These are phyloP conservation scores for Unio delphinus DNA, from an alignment of 2,888 invertebrate species.

Conservation along the genomic window DNA sequence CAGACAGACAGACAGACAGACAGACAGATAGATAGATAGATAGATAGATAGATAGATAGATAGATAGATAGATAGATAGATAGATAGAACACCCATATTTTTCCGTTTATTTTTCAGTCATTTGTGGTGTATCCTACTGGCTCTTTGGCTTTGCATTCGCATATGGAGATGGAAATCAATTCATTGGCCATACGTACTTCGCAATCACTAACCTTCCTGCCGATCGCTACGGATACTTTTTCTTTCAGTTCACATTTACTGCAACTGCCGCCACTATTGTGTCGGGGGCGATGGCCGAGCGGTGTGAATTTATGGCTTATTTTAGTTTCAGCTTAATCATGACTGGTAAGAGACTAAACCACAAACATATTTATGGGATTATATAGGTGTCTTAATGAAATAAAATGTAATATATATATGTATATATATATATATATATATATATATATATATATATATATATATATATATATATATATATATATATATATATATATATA, in stretches of 20 bases:
- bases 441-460: no score
- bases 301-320: constrained; percentile 75
- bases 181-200: constrained; percentile 69
- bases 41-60: no score
- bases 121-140: constrained; percentile 56
- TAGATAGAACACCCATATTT: no score
- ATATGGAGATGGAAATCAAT: constrained; percentile 57
- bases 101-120: constrained; percentile 32
- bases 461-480: no score
- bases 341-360: constrained; percentile 69
- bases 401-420: no score
- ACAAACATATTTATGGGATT: no score
- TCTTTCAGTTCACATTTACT: constrained; percentile 76
- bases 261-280: constrained; percentile 76
- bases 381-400: no score
- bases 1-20: no score
- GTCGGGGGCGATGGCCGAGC: constrained; percentile 75
- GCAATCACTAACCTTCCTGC: constrained; percentile 41
- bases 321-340: constrained; percentile 74
- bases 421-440: no score
- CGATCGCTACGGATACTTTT: constrained; percentile 63
- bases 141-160: constrained; percentile 53
- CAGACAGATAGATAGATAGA: no score
- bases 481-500: no score
- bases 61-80: no score